Evolutionary conservation across 2,888 invertebrate genomes (phyloP), one percentile per base, ranked within the genome.

Genomic region (Balanococcus diminutus): DNA sequence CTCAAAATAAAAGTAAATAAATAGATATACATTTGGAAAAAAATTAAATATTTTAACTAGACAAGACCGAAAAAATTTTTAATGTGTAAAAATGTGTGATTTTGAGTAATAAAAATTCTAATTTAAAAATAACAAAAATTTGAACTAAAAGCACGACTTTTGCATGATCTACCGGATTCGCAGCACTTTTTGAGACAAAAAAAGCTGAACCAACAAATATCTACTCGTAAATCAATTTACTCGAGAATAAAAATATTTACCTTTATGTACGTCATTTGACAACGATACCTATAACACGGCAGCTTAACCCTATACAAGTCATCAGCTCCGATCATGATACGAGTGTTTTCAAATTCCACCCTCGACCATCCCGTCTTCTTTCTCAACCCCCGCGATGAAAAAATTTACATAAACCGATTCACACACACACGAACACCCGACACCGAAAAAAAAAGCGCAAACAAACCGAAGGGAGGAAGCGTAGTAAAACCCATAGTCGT

Each of bases 201-300:
- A n/a, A n/a, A n/a, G n/a, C n/a, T n/a, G n/a, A n/a, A n/a, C n/a
- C n/a, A n/a, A n/a, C n/a, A n/a, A n/a, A n/a, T n/a, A n/a, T n/a
- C n/a, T n/a, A n/a, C n/a, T n/a, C n/a, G n/a, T n/a, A n/a, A n/a
- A 79, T 14, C 14, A 61, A 28, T 36, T 25, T n/a, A 16, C 25
- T 61, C 4, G 32, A 67, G 36, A n/a, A 16, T 39, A 32, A 25
- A 16, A 31, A 19, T 75, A 86, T 75, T 61, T 87, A 86, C 87
- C 87, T 86, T 67, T 36, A 87, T 86, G 83, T 86, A 72, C 39
- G 86, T 81, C 86, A 87, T 86, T 22, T 84, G 86, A 32, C 87
- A 87, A 46, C 86, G 86, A 56, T 87, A 87, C 75, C 86, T 56
- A 83, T 87, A 87, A 46, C 87, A 87, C 31, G 87, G 87, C 25